Conservation (phyloP, 2,797 vertebrate species). For the Danio albolineatus region DNA sequence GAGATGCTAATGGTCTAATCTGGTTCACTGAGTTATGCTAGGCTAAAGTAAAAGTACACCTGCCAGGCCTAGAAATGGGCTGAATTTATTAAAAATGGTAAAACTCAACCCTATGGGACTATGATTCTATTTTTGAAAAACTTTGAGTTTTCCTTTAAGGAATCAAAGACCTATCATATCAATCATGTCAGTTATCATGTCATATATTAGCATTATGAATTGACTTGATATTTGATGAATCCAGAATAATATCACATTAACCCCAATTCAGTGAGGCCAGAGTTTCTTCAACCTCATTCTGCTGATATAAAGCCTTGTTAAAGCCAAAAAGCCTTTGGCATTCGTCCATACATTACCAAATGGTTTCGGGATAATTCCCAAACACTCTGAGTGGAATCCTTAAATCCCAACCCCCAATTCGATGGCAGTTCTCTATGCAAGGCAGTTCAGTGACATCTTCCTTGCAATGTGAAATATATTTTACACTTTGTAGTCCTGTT, state of each 20-base stretch:
- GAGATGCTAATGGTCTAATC: too few relatives aligned
- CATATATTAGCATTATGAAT: background rate
- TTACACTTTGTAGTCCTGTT: background rate
- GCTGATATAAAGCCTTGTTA: constrained; percentile 30
- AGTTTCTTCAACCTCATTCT: constrained; percentile 13
- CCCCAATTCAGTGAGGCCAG: background rate
- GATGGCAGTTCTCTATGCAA: background rate
- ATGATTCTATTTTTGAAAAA: too few relatives aligned
- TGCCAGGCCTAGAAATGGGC: too few relatives aligned
- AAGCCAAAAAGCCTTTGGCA: constrained; percentile 41
- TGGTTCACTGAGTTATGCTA: too few relatives aligned
- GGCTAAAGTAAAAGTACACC: too few relatives aligned
- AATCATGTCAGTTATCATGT: too few relatives aligned
- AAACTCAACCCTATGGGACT: too few relatives aligned
- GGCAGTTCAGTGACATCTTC: constrained; percentile 13
- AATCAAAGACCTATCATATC: too few relatives aligned
- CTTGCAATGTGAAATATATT: background rate
- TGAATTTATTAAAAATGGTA: too few relatives aligned
- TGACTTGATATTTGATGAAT: background rate
- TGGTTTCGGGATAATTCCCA: constrained; percentile 33
- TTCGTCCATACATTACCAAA: constrained; percentile 32
- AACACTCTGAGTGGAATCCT: constrained; percentile 12
- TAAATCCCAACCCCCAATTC: background rate
- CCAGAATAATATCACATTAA: constrained; percentile 7
- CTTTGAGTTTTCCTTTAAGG: too few relatives aligned